Evolutionary conservation across 2,797 vertebrate species (phyloP), one percentile per base, ranked within the genome.

Genomic region (Gallinago nigripennis): DNA sequence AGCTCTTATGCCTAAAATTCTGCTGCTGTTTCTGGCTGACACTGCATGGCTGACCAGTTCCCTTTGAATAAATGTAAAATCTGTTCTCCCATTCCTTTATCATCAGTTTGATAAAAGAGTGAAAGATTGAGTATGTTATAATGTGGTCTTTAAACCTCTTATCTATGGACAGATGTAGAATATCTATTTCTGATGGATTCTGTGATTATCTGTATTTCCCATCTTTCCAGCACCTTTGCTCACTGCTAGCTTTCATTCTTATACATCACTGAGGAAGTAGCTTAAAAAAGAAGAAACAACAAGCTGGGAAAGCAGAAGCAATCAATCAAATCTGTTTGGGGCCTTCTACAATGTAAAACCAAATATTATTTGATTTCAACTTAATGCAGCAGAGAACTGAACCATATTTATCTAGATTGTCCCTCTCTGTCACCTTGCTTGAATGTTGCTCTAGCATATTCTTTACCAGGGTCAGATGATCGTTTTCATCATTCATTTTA

Each of bases 401-500:
- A 91, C 73, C n/a, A 92, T 19, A 48, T 79, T 70, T 77, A 64
- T 91, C 41, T n/a, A 82, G 48, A 56, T 84, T 90, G 33, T 69
- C 50, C 43, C 75, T 95, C 79, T 90, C 71, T 72, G 71, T 81
- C 65, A 76, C 17, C 43, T 60, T 82, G 33, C 87, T 90, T 89
- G 63, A 73, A 51, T 82, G 80, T 80, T 90, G 39, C 50, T 86
- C 46, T 66, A 56, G 64, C 6, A 2, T 61, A 82, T 92, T 95
- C 79, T 79, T 35, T 95, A 93, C 72, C 80, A 88, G 14, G 11
- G 77, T 14, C 94, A 76, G 77, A 69, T 95, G 88, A 94, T 57
- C 51, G 94, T 95, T 95, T 96, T 94, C 88, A 97, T 92, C 86
- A 94, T 85, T 97, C 80, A 92, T 63, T 96, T 96, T 85, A 96